These are phyloP conservation scores for Cochlearius cochlearius DNA, from an alignment of 2,113 vertebrate species.

Conservation along the genomic window DNA sequence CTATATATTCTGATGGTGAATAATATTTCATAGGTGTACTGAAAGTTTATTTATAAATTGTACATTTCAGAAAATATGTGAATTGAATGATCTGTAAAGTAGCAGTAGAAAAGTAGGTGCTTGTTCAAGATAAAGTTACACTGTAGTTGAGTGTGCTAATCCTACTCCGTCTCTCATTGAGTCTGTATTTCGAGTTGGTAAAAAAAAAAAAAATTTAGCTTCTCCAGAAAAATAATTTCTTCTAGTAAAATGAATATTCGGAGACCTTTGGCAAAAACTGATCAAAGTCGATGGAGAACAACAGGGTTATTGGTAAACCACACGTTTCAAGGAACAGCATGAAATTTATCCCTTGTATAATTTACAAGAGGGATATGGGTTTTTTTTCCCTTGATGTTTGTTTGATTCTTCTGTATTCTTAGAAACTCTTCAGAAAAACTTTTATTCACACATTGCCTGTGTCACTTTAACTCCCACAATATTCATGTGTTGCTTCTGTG, in stretches of 20 bases:
- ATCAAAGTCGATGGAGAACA: neutral
- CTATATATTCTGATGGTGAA: neutral
- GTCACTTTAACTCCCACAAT: neutral
- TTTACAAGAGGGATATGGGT: rapidly evolving
- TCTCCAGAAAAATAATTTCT: neutral
- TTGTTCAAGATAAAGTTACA: neutral
- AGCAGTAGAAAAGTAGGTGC: neutral
- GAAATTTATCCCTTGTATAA: neutral
- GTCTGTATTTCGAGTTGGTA: neutral
- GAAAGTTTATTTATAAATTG: neutral
- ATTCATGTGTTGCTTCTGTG: neutral
- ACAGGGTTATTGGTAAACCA: neutral
- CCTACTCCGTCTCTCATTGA: neutral
- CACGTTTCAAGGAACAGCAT: neutral
- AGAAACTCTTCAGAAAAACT: neutral
- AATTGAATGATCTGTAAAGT: neutral
- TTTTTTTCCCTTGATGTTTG: neutral
- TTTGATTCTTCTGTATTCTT: neutral
- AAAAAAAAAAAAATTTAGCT: neutral
- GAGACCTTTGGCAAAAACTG: neutral
- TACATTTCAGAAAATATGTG: neutral
- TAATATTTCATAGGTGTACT: neutral
- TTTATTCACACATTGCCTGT: neutral
- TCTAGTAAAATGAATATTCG: neutral
- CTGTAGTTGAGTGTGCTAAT: neutral